Base-by-base conservation (phyloP, 1,140 invertebrate species). In the Nasonia giraulti region DNA sequence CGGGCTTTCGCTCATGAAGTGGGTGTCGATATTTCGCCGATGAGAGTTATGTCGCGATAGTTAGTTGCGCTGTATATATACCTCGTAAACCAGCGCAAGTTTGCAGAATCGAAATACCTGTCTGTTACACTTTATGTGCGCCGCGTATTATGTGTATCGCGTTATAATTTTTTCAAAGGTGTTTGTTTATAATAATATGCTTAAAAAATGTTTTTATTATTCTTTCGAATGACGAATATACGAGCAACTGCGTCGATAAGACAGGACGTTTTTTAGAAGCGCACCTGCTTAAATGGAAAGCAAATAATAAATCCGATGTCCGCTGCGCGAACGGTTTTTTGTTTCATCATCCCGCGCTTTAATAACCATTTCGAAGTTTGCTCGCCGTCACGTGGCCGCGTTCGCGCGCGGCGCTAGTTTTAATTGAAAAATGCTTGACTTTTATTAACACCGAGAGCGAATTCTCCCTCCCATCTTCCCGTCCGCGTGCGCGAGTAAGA, bases 371-470 rank as follows among this genome's bases (percentile, higher is more conserved):
- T 71, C 6, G 37, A 73, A 76, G 23, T 77, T 40, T 40, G 40
- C 8, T 66, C 55, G 55, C 4, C 12, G 11, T 71, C 7, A 1
- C 33, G 33, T 37, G 2, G 33, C 33, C 1, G 23, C 44, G 33
- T 27, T 27, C 33, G 33, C 2, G 33, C 0, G 23, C 44, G 33
- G 27, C 14, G 69, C 7, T 85, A 40, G 62, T 81, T 80, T 86
- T 83, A 83, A 86, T 83, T 83, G 80, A 83, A 86, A 86, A 86
- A 86, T 83, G 80, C 84, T 85, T 73, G 84, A 82, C 44, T 86
- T 82, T 82, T 86, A 83, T 85, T 86, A 83, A 82, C 85, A 50
- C 62, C 62, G 85, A 79, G 85, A 74, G 68, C 27, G 50, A 73
- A 86, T 86, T 79, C 76, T 7, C 20, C 20, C 55, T 14, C 12